Evolutionary conservation across 2,888 invertebrate genomes (phyloP), one percentile per base, ranked within the genome.

Genomic region (Drosophila recens): DNA sequence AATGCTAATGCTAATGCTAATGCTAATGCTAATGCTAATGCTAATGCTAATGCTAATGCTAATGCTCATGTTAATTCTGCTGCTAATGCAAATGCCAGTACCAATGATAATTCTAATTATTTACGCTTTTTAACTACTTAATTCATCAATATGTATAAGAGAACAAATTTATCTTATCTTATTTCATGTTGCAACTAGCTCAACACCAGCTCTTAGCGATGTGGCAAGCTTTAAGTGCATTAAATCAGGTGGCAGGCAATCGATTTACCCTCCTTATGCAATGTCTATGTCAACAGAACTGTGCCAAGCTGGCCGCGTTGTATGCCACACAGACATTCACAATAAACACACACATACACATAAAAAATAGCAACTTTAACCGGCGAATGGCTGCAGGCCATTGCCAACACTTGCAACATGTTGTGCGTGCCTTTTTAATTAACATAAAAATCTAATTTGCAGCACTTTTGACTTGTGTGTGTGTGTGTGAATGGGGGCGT

Each of bases 371-470:
- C 49, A 54, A 20, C 40, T 46, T 58, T 54, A 71, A 62, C 42
- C 43, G 43, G 20, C 33, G 56, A 72, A 53, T 57, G 53, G 42
- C 43, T 68, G 68, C 75, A 75, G 71, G 75, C 66, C 54, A 43
- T 58, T 64, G 48, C 43, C 46, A 48, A 30, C 74, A 72, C 68
- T 75, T 75, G 73, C 67, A 79, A 63, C 77, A 72, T 75, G 76
- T 69, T 84, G 85, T 82, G 82, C 87, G 80, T 82, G 75, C 87
- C 82, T 84, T 85, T 85, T 86, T 86, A 86, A 86, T 86, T 86
- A 86, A 89, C 89, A 86, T 86, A 89, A 84, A 87, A 86, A 86
- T 86, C 85, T 87, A 84, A 86, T 86, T 86, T 89, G 81, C 76
- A 75, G 70, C 85, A 84, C 82, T 83, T 85, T 87, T 54, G 72